phyloP scores from a whole-genome alignment of 2,797 vertebrate genomes.

The Spinus pinus region DNA sequence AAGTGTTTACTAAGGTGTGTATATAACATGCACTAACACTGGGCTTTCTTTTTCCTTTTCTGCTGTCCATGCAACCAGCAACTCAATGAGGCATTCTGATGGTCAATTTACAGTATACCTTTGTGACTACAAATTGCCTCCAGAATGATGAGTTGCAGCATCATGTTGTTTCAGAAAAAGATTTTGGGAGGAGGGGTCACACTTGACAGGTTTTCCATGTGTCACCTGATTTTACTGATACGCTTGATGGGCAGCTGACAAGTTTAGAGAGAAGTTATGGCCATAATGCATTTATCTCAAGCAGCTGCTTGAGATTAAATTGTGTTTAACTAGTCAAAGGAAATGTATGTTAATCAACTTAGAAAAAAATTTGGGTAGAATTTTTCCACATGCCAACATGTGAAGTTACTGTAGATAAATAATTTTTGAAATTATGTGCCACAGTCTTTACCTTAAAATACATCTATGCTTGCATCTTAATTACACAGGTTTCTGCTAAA shows the following conservation, averaged over 20 bases:
- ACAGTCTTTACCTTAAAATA: neutral
- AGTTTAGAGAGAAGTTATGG: neutral
- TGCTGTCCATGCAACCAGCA: neutral
- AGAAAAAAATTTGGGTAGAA: neutral
- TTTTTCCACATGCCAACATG: neutral
- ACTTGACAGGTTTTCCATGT: neutral
- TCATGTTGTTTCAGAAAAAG: neutral
- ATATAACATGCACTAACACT: neutral
- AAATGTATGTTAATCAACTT: neutral
- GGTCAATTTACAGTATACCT: neutral
- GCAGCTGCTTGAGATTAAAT: neutral
- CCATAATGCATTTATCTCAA: neutral
- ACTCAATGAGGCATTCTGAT: neutral
- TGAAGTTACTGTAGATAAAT: neutral
- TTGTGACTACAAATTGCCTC: neutral
- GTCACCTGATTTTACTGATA: neutral
- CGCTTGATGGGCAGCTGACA: neutral
- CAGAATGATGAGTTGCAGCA: neutral
- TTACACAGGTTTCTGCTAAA: neutral
- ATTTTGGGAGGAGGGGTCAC: neutral
- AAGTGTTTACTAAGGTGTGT: neutral
- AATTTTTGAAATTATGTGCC: neutral
- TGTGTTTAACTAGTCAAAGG: neutral
- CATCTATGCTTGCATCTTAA: neutral
- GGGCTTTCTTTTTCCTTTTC: neutral